These are phyloP conservation scores for Eustalomyia histrio DNA, from an alignment of 2,888 invertebrate genomes.

Conservation along the genomic window DNA sequence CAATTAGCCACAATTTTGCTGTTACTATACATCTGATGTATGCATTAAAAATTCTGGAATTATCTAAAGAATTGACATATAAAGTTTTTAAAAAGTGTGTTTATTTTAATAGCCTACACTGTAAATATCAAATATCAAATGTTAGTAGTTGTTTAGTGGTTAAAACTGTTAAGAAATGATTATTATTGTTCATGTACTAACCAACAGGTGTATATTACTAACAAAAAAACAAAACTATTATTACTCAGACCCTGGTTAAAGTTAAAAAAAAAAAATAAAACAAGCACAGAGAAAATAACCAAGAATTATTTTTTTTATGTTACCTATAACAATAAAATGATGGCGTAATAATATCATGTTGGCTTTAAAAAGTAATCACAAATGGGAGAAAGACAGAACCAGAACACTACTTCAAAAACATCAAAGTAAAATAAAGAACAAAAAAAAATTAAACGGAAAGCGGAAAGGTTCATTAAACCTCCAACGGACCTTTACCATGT, in stretches of 20 bases:
- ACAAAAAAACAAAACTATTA: constrained; percentile 24
- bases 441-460: constrained; percentile 47
- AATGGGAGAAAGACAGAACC: constrained; percentile 25
- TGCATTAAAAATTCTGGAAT: too few relatives aligned
- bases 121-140: constrained; percentile 32
- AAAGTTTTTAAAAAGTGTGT: background rate
- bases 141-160: constrained; percentile 14
- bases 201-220: constrained; percentile 50
- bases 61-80: too few relatives aligned
- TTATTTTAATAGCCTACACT: background rate
- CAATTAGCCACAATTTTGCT: too few relatives aligned
- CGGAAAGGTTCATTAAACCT: constrained; percentile 74
- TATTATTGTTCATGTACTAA: constrained; percentile 33
- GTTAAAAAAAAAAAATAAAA: constrained; percentile 30
- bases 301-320: constrained; percentile 24
- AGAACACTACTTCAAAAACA: background rate
- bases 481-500: constrained; percentile 66
- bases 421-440: constrained; percentile 11
- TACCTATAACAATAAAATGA: constrained; percentile 51
- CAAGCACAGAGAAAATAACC: background rate
- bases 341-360: constrained; percentile 56
- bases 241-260: constrained; percentile 17
- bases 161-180: constrained; percentile 4
- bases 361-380: constrained; percentile 15
- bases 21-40: too few relatives aligned